A percentile compares a stretch with the other conserved stretches of the same genome.
Conservation (phyloP, 2,888 invertebrate genomes). For the Escarpia spicata region DNA sequence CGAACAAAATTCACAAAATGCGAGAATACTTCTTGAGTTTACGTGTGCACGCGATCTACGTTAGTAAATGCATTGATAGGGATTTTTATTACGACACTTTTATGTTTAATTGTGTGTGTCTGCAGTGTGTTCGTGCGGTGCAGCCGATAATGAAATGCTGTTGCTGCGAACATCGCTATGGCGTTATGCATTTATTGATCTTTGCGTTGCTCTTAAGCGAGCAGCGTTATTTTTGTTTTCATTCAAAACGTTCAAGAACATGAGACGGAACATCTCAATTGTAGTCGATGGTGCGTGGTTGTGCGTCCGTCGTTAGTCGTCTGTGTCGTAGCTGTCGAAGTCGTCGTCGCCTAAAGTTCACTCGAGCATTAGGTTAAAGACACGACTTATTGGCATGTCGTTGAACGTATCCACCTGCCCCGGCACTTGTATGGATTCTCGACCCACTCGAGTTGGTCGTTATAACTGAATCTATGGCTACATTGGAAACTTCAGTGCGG, state of each 20-base stretch:
- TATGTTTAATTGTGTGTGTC: not conserved
- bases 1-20: too few species aligned
- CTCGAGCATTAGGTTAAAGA: not conserved
- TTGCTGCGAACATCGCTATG: not conserved
- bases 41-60: not conserved
- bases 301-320: not conserved
- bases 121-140: not conserved
- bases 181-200: constrained; percentile 5
- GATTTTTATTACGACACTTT: not conserved
- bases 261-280: not conserved
- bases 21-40: not conserved
- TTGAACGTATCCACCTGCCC: not conserved
- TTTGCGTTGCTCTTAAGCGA: not conserved
- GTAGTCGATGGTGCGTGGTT: not conserved
- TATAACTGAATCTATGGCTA: too few species aligned
- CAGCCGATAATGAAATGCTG: not conserved
- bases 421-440: not conserved
- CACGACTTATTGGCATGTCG: not conserved
- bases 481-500: too few species aligned
- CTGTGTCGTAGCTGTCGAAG: not conserved
- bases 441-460: too few species aligned
- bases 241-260: not conserved
- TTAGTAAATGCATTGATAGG: not conserved
- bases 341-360: not conserved
- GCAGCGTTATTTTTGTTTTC: not conserved